Evolutionary conservation across 2,113 vertebrate species (phyloP).

Genomic region (Oenanthe melanoleuca): DNA sequence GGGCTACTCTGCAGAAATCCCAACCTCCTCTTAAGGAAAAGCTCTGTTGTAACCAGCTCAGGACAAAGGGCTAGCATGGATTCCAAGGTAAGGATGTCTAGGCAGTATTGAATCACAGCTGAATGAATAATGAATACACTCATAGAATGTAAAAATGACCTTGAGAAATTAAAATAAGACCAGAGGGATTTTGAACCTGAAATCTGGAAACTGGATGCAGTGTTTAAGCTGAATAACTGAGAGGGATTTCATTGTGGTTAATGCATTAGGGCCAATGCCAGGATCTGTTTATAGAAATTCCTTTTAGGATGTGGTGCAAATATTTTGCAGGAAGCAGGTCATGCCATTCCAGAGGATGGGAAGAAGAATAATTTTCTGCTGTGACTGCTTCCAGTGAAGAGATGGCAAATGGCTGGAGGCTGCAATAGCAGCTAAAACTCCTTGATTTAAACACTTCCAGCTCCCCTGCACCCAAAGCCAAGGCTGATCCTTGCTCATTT

Average conservation of each 20-base stretch:
- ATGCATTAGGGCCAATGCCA: background rate
- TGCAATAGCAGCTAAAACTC: background rate
- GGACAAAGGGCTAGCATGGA: background rate
- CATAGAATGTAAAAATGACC: background rate
- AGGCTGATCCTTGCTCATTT: background rate
- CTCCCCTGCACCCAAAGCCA: background rate
- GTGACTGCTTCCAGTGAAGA: background rate
- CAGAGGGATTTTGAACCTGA: background rate
- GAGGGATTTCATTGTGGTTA: background rate
- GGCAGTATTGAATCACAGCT: background rate
- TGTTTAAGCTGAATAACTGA: background rate
- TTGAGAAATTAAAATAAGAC: constrained; percentile 24
- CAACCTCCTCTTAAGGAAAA: background rate
- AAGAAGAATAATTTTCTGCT: background rate
- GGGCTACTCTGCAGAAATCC: background rate
- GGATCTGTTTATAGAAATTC: background rate
- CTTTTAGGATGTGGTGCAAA: background rate
- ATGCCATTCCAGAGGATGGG: background rate
- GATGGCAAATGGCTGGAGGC: background rate
- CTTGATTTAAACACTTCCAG: background rate
- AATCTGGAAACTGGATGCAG: background rate
- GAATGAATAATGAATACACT: background rate
- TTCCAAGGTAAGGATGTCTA: background rate
- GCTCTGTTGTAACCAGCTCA: background rate
- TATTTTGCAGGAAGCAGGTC: background rate